phyloP scores from a whole-genome alignment of 2,113 vertebrate genomes.

The Benthochromis sp. region DNA sequence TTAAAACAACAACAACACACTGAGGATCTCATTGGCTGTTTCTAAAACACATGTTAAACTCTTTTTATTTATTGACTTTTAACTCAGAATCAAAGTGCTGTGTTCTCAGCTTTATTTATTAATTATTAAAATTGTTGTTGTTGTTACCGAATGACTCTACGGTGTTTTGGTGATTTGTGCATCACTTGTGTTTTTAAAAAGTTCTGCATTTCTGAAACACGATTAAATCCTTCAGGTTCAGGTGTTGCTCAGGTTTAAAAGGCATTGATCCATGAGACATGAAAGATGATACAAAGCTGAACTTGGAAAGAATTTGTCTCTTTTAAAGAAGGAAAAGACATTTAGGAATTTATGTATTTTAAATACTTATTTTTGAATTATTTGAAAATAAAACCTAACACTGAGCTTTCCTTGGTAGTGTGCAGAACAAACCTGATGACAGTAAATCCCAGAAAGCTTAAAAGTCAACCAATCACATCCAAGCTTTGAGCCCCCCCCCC shows the following conservation, averaged over 20 bases:
- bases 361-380: background rate
- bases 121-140: background rate
- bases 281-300: background rate
- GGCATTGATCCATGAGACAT: background rate
- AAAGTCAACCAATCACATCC: background rate
- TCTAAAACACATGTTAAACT: accelerated
- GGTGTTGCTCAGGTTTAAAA: background rate
- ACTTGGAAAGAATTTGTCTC: accelerated
- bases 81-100: background rate
- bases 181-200: background rate
- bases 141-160: accelerated
- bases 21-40: background rate
- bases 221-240: background rate
- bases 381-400: accelerated
- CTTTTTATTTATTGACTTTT: accelerated
- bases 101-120: accelerated
- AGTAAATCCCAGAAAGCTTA: accelerated
- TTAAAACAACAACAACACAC: background rate
- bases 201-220: background rate
- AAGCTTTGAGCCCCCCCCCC: accelerated
- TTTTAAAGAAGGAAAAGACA: background rate
- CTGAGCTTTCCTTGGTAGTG: accelerated
- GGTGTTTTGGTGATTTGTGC: background rate
- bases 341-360: background rate
- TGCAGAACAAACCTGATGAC: background rate